phyloP scores from a whole-genome alignment of 2,113 vertebrate genomes.

The Centrocercus urophasianus region DNA sequence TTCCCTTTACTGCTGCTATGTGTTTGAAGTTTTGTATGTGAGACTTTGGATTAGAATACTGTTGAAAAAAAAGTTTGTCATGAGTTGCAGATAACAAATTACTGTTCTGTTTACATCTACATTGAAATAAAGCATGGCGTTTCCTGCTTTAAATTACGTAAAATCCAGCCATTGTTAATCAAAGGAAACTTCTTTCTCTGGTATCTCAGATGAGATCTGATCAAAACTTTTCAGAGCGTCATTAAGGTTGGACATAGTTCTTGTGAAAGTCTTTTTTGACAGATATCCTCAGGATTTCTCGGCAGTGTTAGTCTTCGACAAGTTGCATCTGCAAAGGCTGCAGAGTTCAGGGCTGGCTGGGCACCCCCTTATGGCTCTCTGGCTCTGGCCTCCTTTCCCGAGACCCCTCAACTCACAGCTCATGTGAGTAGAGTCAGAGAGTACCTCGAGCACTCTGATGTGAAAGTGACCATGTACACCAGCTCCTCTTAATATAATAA shows the following conservation, averaged over 20 bases:
- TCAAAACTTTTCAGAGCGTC: not conserved
- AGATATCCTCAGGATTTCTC: not conserved
- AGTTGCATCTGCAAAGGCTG: not conserved
- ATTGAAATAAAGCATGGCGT: not conserved
- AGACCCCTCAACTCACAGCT: not conserved
- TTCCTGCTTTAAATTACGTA: slow-evolving; percentile 13
- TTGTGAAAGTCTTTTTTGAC: not conserved
- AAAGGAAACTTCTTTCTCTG: slow-evolving; percentile 20
- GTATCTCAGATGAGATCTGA: slow-evolving; percentile 29
- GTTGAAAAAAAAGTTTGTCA: not conserved
- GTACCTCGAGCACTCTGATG: not conserved
- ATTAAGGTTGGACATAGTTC: not conserved
- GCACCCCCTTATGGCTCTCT: not conserved
- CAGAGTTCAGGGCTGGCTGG: accelerated
- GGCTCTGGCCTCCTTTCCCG: not conserved
- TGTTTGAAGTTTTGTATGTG: not conserved
- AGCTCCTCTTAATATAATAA: not conserved
- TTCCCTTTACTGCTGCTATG: not conserved
- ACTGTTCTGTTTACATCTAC: not conserved
- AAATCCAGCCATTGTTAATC: slow-evolving; percentile 41
- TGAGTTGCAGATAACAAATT: not conserved
- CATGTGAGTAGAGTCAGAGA: accelerated
- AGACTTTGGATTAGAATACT: not conserved
- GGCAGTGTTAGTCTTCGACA: not conserved
- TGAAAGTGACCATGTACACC: not conserved